These are phyloP conservation scores for Hypocryptadius cinnamomeus DNA, from an alignment of 2,113 vertebrate species.

Conservation along the genomic window DNA sequence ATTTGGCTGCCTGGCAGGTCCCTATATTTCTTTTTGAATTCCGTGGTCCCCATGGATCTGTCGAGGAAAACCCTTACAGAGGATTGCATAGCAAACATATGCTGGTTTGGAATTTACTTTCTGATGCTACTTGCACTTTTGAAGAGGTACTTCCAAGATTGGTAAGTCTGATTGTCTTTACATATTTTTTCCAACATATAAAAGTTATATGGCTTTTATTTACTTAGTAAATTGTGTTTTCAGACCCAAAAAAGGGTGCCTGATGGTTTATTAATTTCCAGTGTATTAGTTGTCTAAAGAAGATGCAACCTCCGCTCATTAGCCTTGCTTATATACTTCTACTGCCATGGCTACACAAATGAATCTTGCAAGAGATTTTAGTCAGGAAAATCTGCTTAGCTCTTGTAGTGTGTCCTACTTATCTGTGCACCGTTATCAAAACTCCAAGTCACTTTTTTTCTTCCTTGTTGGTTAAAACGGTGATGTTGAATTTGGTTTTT, in stretches of 20 bases:
- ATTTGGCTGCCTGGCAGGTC: not conserved
- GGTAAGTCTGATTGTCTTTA: not conserved
- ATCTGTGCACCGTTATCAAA: not conserved
- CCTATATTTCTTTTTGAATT: not conserved
- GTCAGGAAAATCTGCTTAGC: not conserved
- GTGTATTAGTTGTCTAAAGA: not conserved
- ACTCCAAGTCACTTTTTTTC: not conserved
- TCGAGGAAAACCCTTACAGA: not conserved
- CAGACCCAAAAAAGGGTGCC: not conserved
- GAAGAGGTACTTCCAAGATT: not conserved
- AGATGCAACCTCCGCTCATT: not conserved
- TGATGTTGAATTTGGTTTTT: not conserved
- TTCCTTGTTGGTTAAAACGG: not conserved
- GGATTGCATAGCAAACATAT: not conserved
- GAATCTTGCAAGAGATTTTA: not conserved
- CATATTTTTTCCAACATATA: not conserved
- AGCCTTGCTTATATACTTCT: not conserved
- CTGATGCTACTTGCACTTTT: not conserved
- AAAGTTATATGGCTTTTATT: not conserved
- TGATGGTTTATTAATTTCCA: not conserved
- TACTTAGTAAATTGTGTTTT: not conserved
- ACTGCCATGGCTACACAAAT: not conserved
- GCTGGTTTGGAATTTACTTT: not conserved
- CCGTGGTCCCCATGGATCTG: not conserved
- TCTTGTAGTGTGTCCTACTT: not conserved